Evolutionary conservation across 1,140 invertebrate species (phyloP), one percentile per base, ranked within the genome.

Genomic region (Trissolcus basalis): DNA sequence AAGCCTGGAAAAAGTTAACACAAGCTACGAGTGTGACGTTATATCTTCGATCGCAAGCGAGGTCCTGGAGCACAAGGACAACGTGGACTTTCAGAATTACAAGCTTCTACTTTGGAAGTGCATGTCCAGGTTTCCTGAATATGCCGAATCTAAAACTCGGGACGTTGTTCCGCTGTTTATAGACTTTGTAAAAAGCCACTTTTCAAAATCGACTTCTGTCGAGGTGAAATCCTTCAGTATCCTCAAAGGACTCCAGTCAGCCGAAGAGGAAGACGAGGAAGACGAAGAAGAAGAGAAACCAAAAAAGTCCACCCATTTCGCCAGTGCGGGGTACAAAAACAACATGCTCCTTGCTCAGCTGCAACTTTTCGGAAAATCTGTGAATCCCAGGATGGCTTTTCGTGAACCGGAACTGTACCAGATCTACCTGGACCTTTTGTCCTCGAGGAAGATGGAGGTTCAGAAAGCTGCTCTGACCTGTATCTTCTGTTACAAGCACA

Each of bases 381-480:
- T 91, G 51, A 96, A 96, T 85, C 96, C 96, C 0, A 93, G 91
- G 84, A 92, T 93, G 7, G 85, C 97, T 45, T 92, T 93, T 78
- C 91, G 92, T 68, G 94, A 96, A 86, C 85, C 91, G 5, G 91
- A 95, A 77, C 89, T 97, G 39, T 90, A 90, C 71, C 90, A 91
- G 65, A 90, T 96, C 16, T 97, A 94, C 81, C 86, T 93, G 71
- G 92, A 96, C 78, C 90, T 98, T 45, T 83, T 99, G 6, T 91
- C 92, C 41, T 93, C 96, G 55, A 93, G 92, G 79, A 94, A 95
- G 87, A 79, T 90, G 0, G 90, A 92, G 6, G 88, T 98, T 36
- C 97, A 98, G 84, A 96, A 94, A 83, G 90, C 92, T 56, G 94
- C 96, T 0, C 88, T 98, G 45, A 93, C 95, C 81, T 98, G 96